Evolutionary conservation across 1,140 invertebrate genomes (phyloP).

Genomic region (Leptopilina clavipes): DNA sequence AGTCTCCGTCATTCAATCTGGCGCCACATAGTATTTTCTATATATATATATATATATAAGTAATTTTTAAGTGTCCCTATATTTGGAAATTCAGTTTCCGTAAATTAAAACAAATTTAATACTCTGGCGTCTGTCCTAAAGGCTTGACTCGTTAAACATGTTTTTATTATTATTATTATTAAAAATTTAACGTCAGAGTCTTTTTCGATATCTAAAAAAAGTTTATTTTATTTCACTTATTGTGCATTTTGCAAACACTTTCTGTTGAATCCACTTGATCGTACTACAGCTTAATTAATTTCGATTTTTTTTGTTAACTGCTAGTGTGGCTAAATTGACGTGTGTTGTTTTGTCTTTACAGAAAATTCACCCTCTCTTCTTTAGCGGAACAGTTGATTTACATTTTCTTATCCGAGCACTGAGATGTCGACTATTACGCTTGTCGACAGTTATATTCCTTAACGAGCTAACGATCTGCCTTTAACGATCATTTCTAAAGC

Average conservation of each 20-base stretch:
- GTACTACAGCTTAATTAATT: conserved; percentile 19
- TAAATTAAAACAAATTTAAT: conserved; percentile 14
- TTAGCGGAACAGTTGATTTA: conserved; percentile 26
- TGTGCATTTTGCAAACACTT: conserved; percentile 49
- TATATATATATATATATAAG: too few relatives aligned
- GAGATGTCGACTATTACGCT: conserved; percentile 20
- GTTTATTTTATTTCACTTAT: conserved; percentile 36
- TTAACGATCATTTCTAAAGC: conserved; percentile 23
- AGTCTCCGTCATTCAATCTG: conserved; percentile 57
- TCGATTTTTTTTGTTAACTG: conserved; percentile 20
- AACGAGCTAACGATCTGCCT: conserved; percentile 24
- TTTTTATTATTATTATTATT: conserved; percentile 35
- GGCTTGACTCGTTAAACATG: conserved; percentile 34
- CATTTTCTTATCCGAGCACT: neutral
- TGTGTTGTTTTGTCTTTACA: conserved; percentile 51
- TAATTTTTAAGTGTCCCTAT: conserved; percentile 38
- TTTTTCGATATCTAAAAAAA: neutral
- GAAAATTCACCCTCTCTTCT: conserved; percentile 22
- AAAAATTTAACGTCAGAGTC: conserved; percentile 37
- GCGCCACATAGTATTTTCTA: conserved; percentile 35
- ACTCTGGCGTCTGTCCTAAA: conserved; percentile 11
- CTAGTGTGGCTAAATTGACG: conserved; percentile 67
- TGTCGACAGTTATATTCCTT: conserved; percentile 19
- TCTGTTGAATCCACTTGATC: conserved; percentile 55
- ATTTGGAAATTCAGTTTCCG: conserved; percentile 9